Evolutionary conservation across 2,797 vertebrate species (phyloP), one percentile per base, ranked within the genome.

Genomic region (Neosalanx taihuensis): DNA sequence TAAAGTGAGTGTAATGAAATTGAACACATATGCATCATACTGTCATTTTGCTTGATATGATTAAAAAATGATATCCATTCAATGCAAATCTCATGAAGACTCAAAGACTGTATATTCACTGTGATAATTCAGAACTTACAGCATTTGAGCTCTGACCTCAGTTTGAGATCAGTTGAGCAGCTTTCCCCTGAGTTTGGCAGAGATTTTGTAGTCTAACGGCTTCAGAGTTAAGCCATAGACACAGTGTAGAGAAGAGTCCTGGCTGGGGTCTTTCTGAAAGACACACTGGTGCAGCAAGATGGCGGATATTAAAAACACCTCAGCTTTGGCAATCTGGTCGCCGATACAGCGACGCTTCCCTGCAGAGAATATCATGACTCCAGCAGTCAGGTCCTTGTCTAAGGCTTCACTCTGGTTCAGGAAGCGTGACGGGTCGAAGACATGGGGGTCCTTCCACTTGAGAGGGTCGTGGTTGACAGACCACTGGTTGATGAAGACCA

Each of bases 401-500:
- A 95, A 76, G 70, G 64, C 74, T 17, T 79, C 85, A 0, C 82
- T 81, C 31, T 84, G 74, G 2, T 93, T 88, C 30, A 94, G 70
- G 79, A 95, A 95, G 18, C 94, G 86, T 0, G 73, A 51, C 0
- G 93, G 93, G 78, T 94, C 77, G 13, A 95, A 95, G 46, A 87
- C 4, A 0, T 93, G 84, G 0, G 93, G 93, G 29, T 94, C 88
- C 0, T 88, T 89, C 93, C 93, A 95, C 66, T 86, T 91, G 64
- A 77, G 6, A 18, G 77, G n/a, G 77, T 95, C 93, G 0, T 94
- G 91, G 82, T 94, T 95, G 81, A 93, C 85, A 0, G 93, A 94
- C 94, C 93, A 95, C 82, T 95, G 93, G 84, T 95, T 94, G 83
- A 95, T 81, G 78, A 95, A 94, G 73, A 94, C 81, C 75, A 94